phyloP scores from a whole-genome alignment of 2,113 vertebrate genomes.

The Myotis brandtii region DNA sequence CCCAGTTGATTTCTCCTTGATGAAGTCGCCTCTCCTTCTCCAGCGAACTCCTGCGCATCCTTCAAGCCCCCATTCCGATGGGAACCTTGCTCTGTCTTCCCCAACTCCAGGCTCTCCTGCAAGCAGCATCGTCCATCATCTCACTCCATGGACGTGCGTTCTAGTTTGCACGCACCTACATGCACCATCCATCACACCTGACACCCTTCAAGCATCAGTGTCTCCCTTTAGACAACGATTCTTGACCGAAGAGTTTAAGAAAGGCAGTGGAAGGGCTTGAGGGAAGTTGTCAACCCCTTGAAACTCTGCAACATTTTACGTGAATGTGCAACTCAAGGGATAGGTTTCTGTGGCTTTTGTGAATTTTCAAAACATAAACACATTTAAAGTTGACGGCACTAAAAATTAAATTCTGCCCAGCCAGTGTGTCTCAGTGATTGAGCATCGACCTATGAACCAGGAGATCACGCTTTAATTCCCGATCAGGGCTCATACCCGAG shows the following conservation, averaged over 20 bases:
- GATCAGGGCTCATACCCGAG: too few relatives aligned
- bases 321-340: background rate
- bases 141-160: background rate
- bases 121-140: fast-evolving
- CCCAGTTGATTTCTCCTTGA: background rate
- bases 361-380: background rate
- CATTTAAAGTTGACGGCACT: background rate
- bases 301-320: background rate
- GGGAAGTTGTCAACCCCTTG: background rate
- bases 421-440: too few relatives aligned
- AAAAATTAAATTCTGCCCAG: background rate
- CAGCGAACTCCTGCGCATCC: background rate
- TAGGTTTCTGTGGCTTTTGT: background rate
- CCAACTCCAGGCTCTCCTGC: background rate
- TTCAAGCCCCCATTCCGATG: background rate
- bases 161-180: background rate
- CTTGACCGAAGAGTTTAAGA: background rate
- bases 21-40: background rate
- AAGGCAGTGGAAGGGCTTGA: background rate
- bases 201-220: background rate
- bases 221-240: background rate
- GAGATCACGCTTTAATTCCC: too few relatives aligned
- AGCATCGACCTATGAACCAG: too few relatives aligned
- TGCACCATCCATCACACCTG: background rate
- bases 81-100: too few relatives aligned